Percentiles rank a stretch among this genome's conserved stretches.
Evolutionary conservation across 2,888 invertebrate species (phyloP).

Genomic region (Falcaria lacertinaria): DNA sequence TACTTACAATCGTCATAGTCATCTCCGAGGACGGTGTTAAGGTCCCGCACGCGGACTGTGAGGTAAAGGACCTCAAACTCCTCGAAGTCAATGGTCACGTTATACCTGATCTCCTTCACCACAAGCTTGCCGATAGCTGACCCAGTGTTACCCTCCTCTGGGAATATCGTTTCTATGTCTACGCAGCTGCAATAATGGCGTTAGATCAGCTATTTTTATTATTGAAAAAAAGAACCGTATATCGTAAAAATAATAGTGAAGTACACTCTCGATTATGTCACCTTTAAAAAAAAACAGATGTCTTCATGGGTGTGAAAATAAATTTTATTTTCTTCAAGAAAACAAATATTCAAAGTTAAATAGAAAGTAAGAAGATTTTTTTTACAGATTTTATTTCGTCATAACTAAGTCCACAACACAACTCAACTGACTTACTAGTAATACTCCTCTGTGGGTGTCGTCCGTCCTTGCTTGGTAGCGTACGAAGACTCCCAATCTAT

Average conservation of each 20-base stretch:
- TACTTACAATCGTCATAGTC: conserved; percentile 72
- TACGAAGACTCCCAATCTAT: conserved; percentile 81
- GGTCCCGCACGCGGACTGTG: conserved; percentile 70
- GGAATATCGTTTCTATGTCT: conserved; percentile 58
- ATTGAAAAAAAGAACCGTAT: too few species aligned
- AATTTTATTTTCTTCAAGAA: too few species aligned
- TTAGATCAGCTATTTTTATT: too few species aligned
- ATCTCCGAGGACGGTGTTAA: conserved; percentile 65
- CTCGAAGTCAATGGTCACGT: conserved; percentile 79
- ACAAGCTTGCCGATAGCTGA: conserved; percentile 52
- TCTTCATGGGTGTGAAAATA: too few species aligned
- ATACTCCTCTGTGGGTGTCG: conserved; percentile 43
- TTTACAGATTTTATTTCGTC: too few species aligned
- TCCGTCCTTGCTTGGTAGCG: conserved; percentile 79
- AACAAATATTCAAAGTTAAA: too few species aligned
- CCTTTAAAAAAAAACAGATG: too few species aligned
- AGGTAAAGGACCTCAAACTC: conserved; percentile 80
- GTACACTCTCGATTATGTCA: too few species aligned
- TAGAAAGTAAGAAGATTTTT: too few species aligned
- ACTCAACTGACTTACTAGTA: conserved; percentile 33
- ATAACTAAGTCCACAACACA: too few species aligned
- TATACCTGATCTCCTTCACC: conserved; percentile 52
- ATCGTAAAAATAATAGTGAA: too few species aligned
- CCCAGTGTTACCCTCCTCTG: conserved; percentile 34
- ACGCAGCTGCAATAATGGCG: conserved; percentile 50